phyloP scores from a whole-genome alignment of 2,797 vertebrate species.

The Crenuchus spilurus region DNA sequence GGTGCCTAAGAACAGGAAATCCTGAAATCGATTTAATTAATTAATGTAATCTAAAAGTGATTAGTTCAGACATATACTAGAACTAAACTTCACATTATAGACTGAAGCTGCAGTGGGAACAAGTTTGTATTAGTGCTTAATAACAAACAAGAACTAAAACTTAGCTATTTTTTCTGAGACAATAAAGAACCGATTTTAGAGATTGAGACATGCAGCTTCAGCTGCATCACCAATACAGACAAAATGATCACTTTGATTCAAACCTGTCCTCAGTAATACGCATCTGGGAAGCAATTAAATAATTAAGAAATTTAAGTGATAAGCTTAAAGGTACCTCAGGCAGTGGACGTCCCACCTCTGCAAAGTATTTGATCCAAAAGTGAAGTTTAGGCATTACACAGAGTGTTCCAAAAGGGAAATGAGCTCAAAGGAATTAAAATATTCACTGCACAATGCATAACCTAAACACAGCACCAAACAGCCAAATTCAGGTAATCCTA shows the following conservation, averaged over 20 bases:
- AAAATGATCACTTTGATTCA: too few relatives aligned
- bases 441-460: not conserved
- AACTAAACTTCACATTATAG: too few relatives aligned
- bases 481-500: not conserved
- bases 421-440: not conserved
- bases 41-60: not conserved
- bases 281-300: not conserved
- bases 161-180: too few relatives aligned
- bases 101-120: too few relatives aligned
- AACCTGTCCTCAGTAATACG: not conserved
- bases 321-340: too few relatives aligned
- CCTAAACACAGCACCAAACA: not conserved
- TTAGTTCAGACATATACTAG: not conserved
- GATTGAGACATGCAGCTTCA: not conserved
- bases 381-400: slow-evolving; percentile 7
- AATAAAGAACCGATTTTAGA: not conserved
- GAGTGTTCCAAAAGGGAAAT: not conserved
- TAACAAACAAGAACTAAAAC: not conserved
- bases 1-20: not conserved
- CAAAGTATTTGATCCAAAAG: slow-evolving; percentile 16
- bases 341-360: not conserved
- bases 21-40: not conserved
- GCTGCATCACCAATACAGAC: not conserved
- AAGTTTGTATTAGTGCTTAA: too few relatives aligned
- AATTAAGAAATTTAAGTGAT: not conserved